phyloP scores from a whole-genome alignment of 1,140 invertebrate species.

The Macrocentrus cingulum region DNA sequence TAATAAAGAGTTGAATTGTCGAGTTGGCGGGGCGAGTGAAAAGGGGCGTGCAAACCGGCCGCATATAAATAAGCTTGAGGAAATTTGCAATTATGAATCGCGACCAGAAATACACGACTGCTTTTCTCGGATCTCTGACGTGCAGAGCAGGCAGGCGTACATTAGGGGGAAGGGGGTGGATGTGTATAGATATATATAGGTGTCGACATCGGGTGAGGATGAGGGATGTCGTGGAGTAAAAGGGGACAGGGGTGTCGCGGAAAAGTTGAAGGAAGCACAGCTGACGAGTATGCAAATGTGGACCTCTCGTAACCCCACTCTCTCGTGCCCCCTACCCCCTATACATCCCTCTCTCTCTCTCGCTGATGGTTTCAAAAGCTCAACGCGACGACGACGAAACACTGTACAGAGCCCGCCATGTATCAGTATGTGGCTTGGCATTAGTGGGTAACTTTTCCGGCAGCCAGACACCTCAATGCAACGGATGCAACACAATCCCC shows the following conservation, averaged over 20 bases:
- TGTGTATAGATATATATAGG: slow-evolving; percentile 29
- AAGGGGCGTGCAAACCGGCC: slow-evolving; percentile 38
- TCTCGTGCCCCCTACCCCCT: slow-evolving; percentile 31
- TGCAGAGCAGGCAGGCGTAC: slow-evolving; percentile 16
- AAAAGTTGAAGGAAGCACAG: slow-evolving; percentile 61
- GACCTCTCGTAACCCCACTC: slow-evolving; percentile 29
- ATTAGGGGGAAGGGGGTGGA: neutral
- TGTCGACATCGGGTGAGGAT: slow-evolving; percentile 22
- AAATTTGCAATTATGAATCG: slow-evolving; percentile 62
- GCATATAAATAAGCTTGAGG: slow-evolving; percentile 59
- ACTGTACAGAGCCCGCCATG: slow-evolving; percentile 46
- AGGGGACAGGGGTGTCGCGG: slow-evolving; percentile 45
- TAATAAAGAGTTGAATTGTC: slow-evolving; percentile 13
- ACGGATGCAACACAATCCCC: slow-evolving; percentile 1
- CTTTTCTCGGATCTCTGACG: slow-evolving; percentile 36
- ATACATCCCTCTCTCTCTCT: slow-evolving; percentile 21
- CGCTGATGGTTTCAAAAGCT: slow-evolving; percentile 12
- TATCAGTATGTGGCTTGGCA: slow-evolving; percentile 42
- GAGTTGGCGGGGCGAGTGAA: slow-evolving; percentile 20
- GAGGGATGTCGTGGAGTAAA: slow-evolving; percentile 8
- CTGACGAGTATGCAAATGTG: slow-evolving; percentile 61
- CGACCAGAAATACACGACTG: slow-evolving; percentile 56
- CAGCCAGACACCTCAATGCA: slow-evolving; percentile 11
- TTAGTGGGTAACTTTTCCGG: slow-evolving; percentile 42
- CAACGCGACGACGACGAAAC: slow-evolving; percentile 34